Percentiles rank a stretch among this genome's conserved stretches.
phyloP scores from a whole-genome alignment of 2,797 vertebrate species.

The Danio tinwini region DNA sequence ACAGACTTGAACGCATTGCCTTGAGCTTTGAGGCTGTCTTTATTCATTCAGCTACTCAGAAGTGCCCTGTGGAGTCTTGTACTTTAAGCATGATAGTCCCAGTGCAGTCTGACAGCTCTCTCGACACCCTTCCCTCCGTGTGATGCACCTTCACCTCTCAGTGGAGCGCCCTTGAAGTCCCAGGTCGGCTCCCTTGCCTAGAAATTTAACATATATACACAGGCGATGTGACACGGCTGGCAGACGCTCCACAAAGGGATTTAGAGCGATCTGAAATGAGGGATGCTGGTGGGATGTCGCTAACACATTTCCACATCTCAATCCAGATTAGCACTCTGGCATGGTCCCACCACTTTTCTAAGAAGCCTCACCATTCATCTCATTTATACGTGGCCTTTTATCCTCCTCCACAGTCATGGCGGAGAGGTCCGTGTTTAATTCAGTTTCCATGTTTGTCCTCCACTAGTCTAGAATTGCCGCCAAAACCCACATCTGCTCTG shows the following conservation, averaged over 20 bases:
- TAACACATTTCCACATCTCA: conserved; percentile 14
- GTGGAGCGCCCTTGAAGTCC: neutral
- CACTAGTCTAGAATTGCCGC: conserved; percentile 64
- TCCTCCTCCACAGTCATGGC: conserved; percentile 7
- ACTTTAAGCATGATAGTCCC: conserved; percentile 4
- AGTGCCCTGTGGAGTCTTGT: neutral
- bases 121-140: neutral
- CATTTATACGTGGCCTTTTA: conserved; percentile 5
- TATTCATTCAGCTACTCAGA: neutral
- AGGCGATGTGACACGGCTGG: neutral
- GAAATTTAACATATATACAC: conserved; percentile 20
- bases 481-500: conserved; percentile 33
- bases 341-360: neutral
- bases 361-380: conserved; percentile 12
- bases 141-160: conserved; percentile 2
- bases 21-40: neutral
- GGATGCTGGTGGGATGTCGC: neutral
- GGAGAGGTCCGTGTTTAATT: conserved; percentile 14
- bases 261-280: conserved; percentile 24
- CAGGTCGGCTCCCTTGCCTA: neutral
- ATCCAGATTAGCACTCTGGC: conserved; percentile 21
- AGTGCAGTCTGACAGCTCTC: neutral
- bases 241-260: neutral
- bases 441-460: conserved; percentile 10
- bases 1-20: neutral